Evolutionary conservation across 1,140 invertebrate genomes (phyloP), one percentile per base, ranked within the genome.

Genomic region (Calliphora vicina): DNA sequence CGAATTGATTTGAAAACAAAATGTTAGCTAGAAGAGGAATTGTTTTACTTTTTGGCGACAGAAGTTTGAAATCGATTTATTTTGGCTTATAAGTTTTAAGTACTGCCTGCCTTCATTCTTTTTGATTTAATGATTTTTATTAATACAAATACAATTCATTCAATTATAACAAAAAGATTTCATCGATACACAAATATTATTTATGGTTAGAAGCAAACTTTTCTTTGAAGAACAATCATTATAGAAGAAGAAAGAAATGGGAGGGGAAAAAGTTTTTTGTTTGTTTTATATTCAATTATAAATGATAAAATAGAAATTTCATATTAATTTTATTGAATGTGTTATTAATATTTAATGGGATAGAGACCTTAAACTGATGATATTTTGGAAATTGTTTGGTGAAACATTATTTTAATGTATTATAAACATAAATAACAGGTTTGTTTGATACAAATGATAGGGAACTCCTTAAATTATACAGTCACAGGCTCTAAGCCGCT

Each of bases 51-150:
- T 67, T 67, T 67, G 61, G 61, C 61, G 61, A 67, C 61, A 67
- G 61, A 67, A 67, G 23, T 67, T 23, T 23, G 61, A 67, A 67
- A 67, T 67, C 61, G 61, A 67, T 67, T 67, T 67, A 67, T 67
- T 67, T 67, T 0, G 61, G 20, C 20, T 67, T 23, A 67, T 67
- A 67, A 67, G 61, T 67, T 67, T 67, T 67, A 67, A 67, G 23
- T 67, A 67, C 61, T 67, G 61, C n/a, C n/a, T 67, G n/a, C 5
- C n/a, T 67, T 23, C 61, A 3, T 23, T 67, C 61, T 67, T 67
- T 67, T 67, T 67, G 61, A 67, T 67, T 67, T 67, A 67, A 67
- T 67, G 61, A 67, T 23, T 67, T 67, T 67, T 67, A 67, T 67
- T 67, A 20, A 67, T 67, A 23, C 61, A 25, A 67, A 67, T 67